Evolutionary conservation across 2,888 invertebrate genomes (phyloP).

Genomic region (Strigamia crassipes): DNA sequence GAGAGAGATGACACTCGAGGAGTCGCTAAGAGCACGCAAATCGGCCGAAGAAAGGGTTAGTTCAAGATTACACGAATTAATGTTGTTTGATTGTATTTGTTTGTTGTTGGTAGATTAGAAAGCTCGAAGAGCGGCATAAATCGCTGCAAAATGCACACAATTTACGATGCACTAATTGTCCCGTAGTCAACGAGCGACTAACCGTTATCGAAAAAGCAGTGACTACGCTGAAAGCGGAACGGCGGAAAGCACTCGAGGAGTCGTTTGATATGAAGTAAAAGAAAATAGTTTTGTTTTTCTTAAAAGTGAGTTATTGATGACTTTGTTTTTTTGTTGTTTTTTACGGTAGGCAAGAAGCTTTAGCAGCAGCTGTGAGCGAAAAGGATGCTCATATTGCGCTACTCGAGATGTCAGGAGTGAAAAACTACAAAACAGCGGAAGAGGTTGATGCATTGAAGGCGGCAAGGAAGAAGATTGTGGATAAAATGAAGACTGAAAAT

Average conservation of each 20-base stretch:
- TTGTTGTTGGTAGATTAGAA: constrained; percentile 65
- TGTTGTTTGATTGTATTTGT: background rate
- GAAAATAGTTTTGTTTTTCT: constrained; percentile 46
- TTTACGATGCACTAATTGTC: constrained; percentile 71
- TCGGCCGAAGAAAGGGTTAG: constrained; percentile 29
- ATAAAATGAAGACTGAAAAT: constrained; percentile 65
- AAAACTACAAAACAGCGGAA: constrained; percentile 66
- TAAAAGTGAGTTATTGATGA: background rate
- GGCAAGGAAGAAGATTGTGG: constrained; percentile 73
- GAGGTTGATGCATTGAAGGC: constrained; percentile 70
- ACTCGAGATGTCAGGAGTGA: constrained; percentile 74
- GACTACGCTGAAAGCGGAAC: constrained; percentile 66
- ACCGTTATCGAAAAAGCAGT: constrained; percentile 69
- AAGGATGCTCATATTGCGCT: constrained; percentile 86
- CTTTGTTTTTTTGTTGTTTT: constrained; percentile 52
- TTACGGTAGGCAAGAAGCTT: constrained; percentile 74
- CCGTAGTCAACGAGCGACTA: constrained; percentile 68
- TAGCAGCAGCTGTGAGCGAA: constrained; percentile 81
- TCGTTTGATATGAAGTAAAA: constrained; percentile 79
- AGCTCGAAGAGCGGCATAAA: constrained; percentile 71
- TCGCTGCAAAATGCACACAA: constrained; percentile 73
- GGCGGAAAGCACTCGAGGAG: constrained; percentile 73
- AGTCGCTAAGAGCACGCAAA: constrained; percentile 52
- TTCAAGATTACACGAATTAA: background rate
- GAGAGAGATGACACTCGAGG: constrained; percentile 68